Conservation (phyloP, 2,888 invertebrate species). For the Ophonus ardosiacus region DNA sequence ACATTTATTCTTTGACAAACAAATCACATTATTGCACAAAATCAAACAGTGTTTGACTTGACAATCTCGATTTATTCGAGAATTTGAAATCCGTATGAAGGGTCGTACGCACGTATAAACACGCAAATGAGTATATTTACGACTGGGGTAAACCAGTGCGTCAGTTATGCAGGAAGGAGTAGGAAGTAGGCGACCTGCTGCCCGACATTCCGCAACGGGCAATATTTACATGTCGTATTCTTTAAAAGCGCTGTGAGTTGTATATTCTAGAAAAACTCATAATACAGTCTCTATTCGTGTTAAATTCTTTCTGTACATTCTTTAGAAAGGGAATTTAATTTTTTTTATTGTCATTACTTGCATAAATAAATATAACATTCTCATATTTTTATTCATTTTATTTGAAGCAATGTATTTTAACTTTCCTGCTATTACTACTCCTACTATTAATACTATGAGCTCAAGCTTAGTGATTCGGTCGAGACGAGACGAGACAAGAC, state of each 20-base stretch:
- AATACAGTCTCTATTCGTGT: not conserved
- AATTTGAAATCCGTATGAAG: slow-evolving; percentile 10
- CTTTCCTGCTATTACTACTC: no score
- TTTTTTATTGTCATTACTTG: not conserved
- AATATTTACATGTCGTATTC: not conserved
- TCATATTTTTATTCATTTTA: no score
- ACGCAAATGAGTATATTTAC: slow-evolving; percentile 38
- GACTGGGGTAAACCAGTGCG: slow-evolving; percentile 9
- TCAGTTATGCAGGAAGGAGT: not conserved
- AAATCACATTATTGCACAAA: slow-evolving; percentile 31
- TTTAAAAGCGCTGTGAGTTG: not conserved
- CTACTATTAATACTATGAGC: no score
- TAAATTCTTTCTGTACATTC: not conserved
- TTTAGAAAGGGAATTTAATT: not conserved
- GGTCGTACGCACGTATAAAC: slow-evolving; percentile 36
- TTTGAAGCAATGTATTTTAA: no score
- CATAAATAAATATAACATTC: not conserved
- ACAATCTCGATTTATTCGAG: slow-evolving; percentile 20
- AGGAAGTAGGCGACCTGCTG: not conserved
- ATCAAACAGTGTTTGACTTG: slow-evolving; percentile 36
- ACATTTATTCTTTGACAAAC: slow-evolving; percentile 36
- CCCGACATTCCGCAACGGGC: not conserved
- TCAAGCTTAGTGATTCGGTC: no score
- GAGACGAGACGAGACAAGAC: no score
- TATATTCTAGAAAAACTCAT: not conserved